Evolutionary conservation across 2,888 invertebrate species (phyloP).

Genomic region (Adela reaumurella): DNA sequence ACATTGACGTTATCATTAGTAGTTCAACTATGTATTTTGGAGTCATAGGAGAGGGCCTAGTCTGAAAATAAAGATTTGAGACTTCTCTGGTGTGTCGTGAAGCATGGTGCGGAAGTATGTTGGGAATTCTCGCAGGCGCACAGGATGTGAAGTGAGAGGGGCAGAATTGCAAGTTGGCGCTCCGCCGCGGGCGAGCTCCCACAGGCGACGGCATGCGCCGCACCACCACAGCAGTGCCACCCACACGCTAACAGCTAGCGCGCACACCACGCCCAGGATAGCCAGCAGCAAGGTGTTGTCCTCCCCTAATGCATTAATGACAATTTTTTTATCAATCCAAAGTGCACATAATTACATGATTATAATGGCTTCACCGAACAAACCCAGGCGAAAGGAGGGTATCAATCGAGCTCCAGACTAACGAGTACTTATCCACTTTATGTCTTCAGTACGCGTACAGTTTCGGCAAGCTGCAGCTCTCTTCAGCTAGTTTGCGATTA

Average conservation of each 20-base stretch:
- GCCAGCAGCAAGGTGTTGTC: constrained; percentile 81
- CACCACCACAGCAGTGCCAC: constrained; percentile 59
- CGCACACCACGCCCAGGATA: constrained; percentile 69
- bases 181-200: constrained; percentile 26
- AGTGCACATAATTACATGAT: no score
- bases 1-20: no score
- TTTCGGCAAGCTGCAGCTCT: no score
- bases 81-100: constrained; percentile 92
- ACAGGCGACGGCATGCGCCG: constrained; percentile 4
- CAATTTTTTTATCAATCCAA: no score
- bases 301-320: constrained; percentile 65
- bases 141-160: constrained; percentile 74
- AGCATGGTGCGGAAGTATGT: constrained; percentile 95
- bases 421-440: no score
- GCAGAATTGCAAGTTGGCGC: constrained; percentile 57
- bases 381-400: no score
- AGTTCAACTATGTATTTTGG: no score
- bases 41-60: no score
- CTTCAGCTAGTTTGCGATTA: no score
- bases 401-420: no score
- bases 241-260: constrained; percentile 55
- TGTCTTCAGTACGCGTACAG: no score
- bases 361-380: no score
- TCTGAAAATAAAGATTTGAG: neutral
- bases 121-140: constrained; percentile 81